Base-by-base conservation (phyloP, 2,888 invertebrate genomes). In the Endotricha flammealis region DNA sequence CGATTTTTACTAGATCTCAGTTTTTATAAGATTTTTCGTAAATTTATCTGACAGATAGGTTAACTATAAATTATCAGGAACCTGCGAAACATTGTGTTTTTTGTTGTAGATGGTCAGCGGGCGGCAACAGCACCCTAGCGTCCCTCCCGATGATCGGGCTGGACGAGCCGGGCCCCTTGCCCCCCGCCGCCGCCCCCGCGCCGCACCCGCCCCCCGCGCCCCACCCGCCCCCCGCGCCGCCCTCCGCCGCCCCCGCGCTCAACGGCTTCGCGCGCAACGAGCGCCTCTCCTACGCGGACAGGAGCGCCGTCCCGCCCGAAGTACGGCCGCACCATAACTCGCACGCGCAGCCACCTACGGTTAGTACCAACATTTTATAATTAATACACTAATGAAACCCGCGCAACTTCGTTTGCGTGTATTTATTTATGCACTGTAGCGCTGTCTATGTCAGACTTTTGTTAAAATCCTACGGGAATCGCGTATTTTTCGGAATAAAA, bases 131-230 rank as follows among this genome's bases (percentile, higher is more conserved):
- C 48, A 91, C 92, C 5, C 82, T 92, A 46, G 93, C 93, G 48
- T 93, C 91, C 53, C 83, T 92, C 46, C 93, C 94, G 4, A 91
- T 93, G 90, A 92, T 93, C 48, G 91, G 92, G 28, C 76, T 91
- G 41, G 92, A 92, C 63, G 92, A 92, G 53, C 57, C 80, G 42
- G 43, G 67, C 6, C 64, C 67, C 2, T 56, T 60, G 17, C 48
- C 56, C 10, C 45, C 53, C 14, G 45, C 60, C 20, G 45, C 52
- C 32, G 35, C 53, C 12, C 38, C 48, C 32, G 46, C 45, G 17
- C 48, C 40, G 27, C 23, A 25, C 25, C 33, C 35, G 22, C 38
- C 36, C 22, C 38, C 38, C 14, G 38, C 37, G 9, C 39, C 38
- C n/a, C 3, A 8, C 20, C 8, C 20, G 3, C 20, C 3, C 4